These are phyloP conservation scores for Pangasianodon hypophthalmus DNA, from an alignment of 2,113 vertebrate species.

Conservation along the genomic window DNA sequence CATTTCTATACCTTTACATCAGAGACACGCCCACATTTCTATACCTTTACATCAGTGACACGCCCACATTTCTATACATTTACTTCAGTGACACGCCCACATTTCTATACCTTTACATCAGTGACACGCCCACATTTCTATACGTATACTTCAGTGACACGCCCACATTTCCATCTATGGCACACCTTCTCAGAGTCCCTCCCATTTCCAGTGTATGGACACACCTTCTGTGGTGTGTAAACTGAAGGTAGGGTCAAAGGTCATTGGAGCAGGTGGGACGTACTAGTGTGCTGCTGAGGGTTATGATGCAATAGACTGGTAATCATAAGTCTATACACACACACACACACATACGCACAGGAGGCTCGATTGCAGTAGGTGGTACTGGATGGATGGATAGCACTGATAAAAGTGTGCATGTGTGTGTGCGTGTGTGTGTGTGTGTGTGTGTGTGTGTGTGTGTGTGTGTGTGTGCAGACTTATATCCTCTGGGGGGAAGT, in stretches of 20 bases:
- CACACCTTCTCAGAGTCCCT: neutral
- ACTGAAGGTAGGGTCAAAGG: neutral
- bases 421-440: slow-evolving; percentile 41
- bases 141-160: neutral
- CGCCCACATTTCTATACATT: neutral
- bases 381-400: slow-evolving; percentile 28
- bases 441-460: slow-evolving; percentile 38
- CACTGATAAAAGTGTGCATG: slow-evolving; percentile 23
- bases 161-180: neutral
- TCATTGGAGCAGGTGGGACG: neutral
- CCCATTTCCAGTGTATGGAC: neutral
- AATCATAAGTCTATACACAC: neutral
- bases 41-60: neutral
- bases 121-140: neutral
- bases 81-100: neutral
- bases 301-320: slow-evolving; percentile 14
- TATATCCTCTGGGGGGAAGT: slow-evolving; percentile 31
- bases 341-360: slow-evolving; percentile 2
- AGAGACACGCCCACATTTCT: neutral
- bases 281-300: neutral
- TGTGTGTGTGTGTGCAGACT: slow-evolving; percentile 4
- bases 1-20: neutral
- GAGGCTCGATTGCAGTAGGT: neutral
- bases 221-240: neutral
- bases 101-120: neutral